Base-by-base conservation (phyloP, 1,140 invertebrate genomes). In the Dermatophagoides farinae region DNA sequence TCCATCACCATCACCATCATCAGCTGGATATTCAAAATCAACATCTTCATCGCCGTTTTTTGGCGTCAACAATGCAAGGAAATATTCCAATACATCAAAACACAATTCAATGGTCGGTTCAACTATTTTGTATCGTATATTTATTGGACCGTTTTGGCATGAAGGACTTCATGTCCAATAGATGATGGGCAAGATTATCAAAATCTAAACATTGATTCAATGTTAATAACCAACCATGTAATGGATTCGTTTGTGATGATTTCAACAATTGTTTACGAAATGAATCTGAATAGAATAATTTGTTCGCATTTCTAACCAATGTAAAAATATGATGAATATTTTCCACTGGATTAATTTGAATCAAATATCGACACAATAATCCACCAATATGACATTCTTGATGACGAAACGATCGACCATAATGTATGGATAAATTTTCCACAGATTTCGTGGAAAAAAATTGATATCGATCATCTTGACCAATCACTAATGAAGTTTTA, bases 341-440 rank as follows among this genome's bases (percentile, higher is more conserved):
- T 31, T 31, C 31, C 2, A 31, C 8, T 31, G 31, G 14, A 44
- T 23, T 4, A 50, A 12, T 50, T 8, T 16, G 2, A 4, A 50
- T 18, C 2, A 52, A 18, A 37, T 39, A 43, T 43, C 50, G 50
- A 10, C 47, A n/a, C 11, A 60, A 18, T 14, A 60, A 44, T 20
- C 43, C 58, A 31, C 58, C 50, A 41, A 31, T 37, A 43, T 60
- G 58, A 11, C 44, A 38, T 25, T 60, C 58, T 41, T 60, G 58
- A 52, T 60, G 58, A 16, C 58, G 12, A 14, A 44, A 44, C 31
- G 31, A 31, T 31, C 31, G 31, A 31, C 31, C 8, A 8, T 31
- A 31, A 31, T 31, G 31, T 4, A 31, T 37, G 14, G 38, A 16
- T 18, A 57, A 41, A n/a, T n/a, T 2, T 14, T 39, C 20, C 1